Conservation (phyloP, 1,140 invertebrate genomes). For the Lutraria rhynchaena region DNA sequence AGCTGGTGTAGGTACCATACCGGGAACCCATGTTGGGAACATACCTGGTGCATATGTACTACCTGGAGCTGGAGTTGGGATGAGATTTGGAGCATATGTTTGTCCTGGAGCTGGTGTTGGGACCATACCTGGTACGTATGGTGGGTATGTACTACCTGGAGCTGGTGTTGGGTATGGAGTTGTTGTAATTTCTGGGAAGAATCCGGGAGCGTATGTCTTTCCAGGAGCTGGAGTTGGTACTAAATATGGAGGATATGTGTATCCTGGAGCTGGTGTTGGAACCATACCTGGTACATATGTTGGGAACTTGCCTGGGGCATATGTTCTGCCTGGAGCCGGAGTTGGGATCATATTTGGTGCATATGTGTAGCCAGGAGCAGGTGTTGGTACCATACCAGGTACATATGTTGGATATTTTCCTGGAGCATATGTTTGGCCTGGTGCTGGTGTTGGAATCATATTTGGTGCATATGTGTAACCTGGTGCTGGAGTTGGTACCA, state of each 20-base stretch:
- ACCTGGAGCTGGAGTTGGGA: conserved; percentile 50
- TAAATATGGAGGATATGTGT: conserved; percentile 32
- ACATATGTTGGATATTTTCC: conserved; percentile 54
- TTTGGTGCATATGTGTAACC: conserved; percentile 48
- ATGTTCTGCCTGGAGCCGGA: conserved; percentile 65
- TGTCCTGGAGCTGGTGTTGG: conserved; percentile 7
- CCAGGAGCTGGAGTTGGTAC: conserved; percentile 59
- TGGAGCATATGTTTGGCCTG: conserved; percentile 65
- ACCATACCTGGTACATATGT: not conserved
- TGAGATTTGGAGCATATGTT: conserved; percentile 64
- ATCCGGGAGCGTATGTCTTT: conserved; percentile 64
- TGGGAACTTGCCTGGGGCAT: conserved; percentile 56
- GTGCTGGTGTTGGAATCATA: conserved; percentile 44
- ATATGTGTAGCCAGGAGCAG: conserved; percentile 51
- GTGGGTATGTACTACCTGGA: not conserved
- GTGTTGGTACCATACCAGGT: conserved; percentile 43
- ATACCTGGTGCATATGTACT: conserved; percentile 22
- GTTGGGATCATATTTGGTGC: conserved; percentile 49
- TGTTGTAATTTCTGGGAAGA: too few relatives aligned
- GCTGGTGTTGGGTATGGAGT: conserved; percentile 43
- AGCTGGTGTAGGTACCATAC: conserved; percentile 48
- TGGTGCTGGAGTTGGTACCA: conserved; percentile 58
- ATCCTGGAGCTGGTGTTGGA: conserved; percentile 42
- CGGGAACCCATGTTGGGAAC: conserved; percentile 57
- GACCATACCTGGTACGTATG: conserved; percentile 2